These are phyloP conservation scores for Xanthostigma xanthostigma DNA, from an alignment of 2,888 invertebrate species.

Conservation along the genomic window DNA sequence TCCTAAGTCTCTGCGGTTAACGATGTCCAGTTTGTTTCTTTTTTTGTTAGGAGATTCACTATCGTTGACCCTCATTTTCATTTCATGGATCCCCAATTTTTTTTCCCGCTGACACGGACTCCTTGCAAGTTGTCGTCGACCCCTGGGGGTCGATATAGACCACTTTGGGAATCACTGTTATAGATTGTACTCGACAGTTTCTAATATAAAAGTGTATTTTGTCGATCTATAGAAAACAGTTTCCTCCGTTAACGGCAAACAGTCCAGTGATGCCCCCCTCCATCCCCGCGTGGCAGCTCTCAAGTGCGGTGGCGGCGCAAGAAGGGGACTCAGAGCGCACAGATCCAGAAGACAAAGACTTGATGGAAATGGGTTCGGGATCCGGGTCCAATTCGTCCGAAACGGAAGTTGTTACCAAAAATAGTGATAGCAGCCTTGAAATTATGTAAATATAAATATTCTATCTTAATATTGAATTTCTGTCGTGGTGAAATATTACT, in stretches of 20 bases:
- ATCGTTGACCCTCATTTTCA: too few species aligned
- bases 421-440: slow-evolving; percentile 60
- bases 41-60: too few species aligned
- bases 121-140: too few species aligned
- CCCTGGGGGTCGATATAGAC: too few species aligned
- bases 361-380: slow-evolving; percentile 34
- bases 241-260: slow-evolving; percentile 37
- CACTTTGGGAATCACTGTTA: too few species aligned
- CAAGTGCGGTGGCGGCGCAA: slow-evolving; percentile 35
- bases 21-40: too few species aligned
- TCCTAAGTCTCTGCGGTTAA: too few species aligned
- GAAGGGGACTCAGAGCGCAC: slow-evolving; percentile 8
- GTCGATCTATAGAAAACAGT: slow-evolving; percentile 48
- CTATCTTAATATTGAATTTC: too few species aligned
- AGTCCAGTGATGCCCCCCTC: slow-evolving; percentile 46
- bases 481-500: too few species aligned
- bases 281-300: slow-evolving; percentile 70
- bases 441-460: slow-evolving; percentile 44
- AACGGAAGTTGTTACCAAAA: slow-evolving; percentile 58
- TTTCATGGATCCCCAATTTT: too few species aligned
- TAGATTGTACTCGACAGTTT: too few species aligned
- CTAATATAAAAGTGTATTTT: slow-evolving; percentile 5
- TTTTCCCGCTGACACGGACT: too few species aligned
- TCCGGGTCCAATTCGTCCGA: slow-evolving; percentile 49
- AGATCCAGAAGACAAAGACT: slow-evolving; percentile 30